These are phyloP conservation scores for Glyptemys insculpta DNA, from an alignment of 2,797 vertebrate genomes.

Conservation along the genomic window DNA sequence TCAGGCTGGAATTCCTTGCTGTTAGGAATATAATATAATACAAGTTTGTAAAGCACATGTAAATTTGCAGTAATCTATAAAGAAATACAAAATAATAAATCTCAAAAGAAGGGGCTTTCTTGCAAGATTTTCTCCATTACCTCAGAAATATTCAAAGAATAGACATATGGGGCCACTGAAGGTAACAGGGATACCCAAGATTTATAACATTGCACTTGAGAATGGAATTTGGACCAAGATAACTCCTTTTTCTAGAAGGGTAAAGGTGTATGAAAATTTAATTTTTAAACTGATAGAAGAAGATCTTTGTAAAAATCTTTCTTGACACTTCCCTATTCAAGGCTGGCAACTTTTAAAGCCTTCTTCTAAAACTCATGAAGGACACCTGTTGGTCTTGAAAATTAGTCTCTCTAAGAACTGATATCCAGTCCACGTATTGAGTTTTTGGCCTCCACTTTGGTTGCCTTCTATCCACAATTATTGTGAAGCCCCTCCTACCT, in stretches of 20 bases:
- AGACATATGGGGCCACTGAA: rapidly evolving
- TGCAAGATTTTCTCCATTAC: not conserved
- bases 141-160: not conserved
- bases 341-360: not conserved
- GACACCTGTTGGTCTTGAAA: not conserved
- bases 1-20: not conserved
- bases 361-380: not conserved
- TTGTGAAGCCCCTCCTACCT: not conserved
- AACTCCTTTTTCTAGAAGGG: not conserved
- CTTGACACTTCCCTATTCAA: not conserved
- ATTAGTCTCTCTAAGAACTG: not conserved
- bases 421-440: not conserved
- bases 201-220: not conserved
- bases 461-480: not conserved
- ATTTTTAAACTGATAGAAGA: not conserved
- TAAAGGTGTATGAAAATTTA: not conserved
- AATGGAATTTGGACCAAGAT: not conserved
- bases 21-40: not conserved
- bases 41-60: not conserved
- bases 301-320: not conserved
- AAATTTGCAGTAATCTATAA: not conserved
- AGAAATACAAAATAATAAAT: not conserved
- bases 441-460: not conserved
- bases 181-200: not conserved
- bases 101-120: not conserved